Conservation (phyloP, 2,113 vertebrate species). For the Oreochromis aureus region DNA sequence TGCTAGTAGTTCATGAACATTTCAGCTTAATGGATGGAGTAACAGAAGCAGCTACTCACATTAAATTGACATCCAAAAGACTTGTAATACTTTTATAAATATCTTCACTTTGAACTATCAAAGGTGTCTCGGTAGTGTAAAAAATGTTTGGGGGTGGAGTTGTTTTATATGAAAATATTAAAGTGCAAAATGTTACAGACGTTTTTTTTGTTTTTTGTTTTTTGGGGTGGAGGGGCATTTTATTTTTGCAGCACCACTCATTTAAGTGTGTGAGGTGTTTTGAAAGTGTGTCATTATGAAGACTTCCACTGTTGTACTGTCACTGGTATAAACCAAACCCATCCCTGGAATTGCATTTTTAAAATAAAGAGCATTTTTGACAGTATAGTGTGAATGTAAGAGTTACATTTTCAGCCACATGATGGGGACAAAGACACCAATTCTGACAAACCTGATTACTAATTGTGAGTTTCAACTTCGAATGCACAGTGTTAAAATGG, state of each 20-base stretch:
- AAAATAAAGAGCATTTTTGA: not conserved
- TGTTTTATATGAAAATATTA: constrained; percentile 78
- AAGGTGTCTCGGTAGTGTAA: constrained; percentile 73
- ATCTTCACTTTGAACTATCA: constrained; percentile 64
- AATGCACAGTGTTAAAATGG: not conserved
- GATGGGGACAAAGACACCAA: constrained; percentile 17
- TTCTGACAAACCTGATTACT: not conserved
- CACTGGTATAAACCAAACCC: not conserved
- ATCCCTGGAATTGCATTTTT: not conserved
- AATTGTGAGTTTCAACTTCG: not conserved
- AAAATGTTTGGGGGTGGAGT: constrained; percentile 59
- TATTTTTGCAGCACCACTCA: not conserved
- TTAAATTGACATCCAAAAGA: constrained; percentile 68
- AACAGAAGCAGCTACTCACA: constrained; percentile 66
- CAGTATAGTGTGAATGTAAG: not conserved
- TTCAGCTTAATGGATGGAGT: constrained; percentile 53
- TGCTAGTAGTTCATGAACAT: constrained; percentile 58
- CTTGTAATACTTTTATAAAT: constrained; percentile 79
- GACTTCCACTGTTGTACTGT: not conserved
- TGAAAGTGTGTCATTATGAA: not conserved
- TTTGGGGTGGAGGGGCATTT: not conserved
- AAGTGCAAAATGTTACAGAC: constrained; percentile 74
- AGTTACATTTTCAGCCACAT: not conserved
- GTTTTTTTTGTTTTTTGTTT: not conserved
- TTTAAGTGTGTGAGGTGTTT: not conserved